Conservation (phyloP, 53 echinoderm and acorn worm genomes). For the Arbacia lixula region DNA sequence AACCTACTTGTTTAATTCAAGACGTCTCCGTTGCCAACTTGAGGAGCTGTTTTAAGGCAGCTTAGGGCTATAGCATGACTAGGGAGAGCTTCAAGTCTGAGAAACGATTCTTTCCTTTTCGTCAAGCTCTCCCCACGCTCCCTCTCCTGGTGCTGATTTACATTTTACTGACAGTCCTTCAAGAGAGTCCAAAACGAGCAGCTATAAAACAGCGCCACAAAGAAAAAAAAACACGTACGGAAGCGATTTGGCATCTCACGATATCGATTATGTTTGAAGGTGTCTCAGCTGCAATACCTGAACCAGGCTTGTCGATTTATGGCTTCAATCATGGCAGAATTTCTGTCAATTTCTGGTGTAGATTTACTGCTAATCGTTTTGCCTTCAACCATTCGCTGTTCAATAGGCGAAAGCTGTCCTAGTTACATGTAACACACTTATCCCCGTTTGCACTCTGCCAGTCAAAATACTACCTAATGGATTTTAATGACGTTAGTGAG, state of each 20-base stretch:
- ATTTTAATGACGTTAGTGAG: no score
- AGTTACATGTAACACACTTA: no score
- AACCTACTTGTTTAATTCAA: slow-evolving; percentile 48
- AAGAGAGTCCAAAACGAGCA: background rate
- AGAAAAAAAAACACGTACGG: background rate
- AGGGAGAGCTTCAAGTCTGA: slow-evolving; percentile 23
- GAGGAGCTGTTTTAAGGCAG: slow-evolving; percentile 49
- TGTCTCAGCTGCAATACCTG: slow-evolving; percentile 15
- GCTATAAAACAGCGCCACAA: background rate
- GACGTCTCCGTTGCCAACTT: slow-evolving; percentile 47
- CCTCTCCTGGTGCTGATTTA: slow-evolving; percentile 35
- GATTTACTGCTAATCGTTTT: no score
- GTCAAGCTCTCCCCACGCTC: slow-evolving; percentile 33
- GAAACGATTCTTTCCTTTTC: slow-evolving; percentile 45
- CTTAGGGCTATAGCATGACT: slow-evolving; percentile 54
- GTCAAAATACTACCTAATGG: no score
- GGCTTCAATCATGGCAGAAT: no score
- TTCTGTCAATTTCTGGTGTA: no score
- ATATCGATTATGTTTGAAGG: slow-evolving; percentile 12
- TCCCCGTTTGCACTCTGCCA: no score
- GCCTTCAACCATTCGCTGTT: no score
- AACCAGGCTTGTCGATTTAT: no score
- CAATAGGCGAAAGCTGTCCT: no score
- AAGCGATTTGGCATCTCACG: background rate
- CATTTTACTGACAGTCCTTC: slow-evolving; percentile 34